Conservation (phyloP, 2,113 vertebrate species). For the Burhinus bistriatus region DNA sequence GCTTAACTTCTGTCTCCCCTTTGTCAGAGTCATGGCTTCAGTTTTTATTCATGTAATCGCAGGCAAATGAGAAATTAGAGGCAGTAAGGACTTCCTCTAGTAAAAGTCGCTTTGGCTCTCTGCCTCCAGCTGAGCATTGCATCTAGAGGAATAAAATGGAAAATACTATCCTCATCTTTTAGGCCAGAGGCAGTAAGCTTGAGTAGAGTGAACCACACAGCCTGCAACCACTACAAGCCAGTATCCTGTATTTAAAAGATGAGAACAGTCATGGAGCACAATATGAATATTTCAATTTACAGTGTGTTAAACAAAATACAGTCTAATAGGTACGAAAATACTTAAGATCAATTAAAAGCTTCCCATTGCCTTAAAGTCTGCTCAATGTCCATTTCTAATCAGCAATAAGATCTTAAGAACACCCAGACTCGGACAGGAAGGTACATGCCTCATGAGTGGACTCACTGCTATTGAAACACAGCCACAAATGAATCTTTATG, state of each 20-base stretch:
- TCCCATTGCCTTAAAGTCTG: background rate
- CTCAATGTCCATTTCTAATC: background rate
- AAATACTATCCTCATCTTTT: background rate
- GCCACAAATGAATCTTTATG: background rate
- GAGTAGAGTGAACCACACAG: background rate
- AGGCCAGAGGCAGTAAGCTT: background rate
- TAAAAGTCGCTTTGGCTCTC: background rate
- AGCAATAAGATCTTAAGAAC: background rate
- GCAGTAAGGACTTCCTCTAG: background rate
- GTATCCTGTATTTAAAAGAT: background rate
- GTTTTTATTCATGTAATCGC: background rate
- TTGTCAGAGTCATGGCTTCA: background rate
- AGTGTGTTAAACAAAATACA: background rate
- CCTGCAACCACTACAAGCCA: background rate
- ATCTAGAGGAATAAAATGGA: background rate
- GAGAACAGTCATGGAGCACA: background rate
- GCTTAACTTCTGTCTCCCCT: background rate
- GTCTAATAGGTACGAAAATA: background rate
- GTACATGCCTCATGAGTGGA: background rate
- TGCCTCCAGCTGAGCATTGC: background rate
- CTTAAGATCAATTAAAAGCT: background rate
- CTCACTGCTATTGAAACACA: background rate
- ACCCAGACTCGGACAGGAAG: background rate
- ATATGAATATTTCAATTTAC: background rate
- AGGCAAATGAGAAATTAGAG: background rate